Base-by-base conservation (phyloP, 2,797 vertebrate genomes). In the Siniperca obscura region DNA sequence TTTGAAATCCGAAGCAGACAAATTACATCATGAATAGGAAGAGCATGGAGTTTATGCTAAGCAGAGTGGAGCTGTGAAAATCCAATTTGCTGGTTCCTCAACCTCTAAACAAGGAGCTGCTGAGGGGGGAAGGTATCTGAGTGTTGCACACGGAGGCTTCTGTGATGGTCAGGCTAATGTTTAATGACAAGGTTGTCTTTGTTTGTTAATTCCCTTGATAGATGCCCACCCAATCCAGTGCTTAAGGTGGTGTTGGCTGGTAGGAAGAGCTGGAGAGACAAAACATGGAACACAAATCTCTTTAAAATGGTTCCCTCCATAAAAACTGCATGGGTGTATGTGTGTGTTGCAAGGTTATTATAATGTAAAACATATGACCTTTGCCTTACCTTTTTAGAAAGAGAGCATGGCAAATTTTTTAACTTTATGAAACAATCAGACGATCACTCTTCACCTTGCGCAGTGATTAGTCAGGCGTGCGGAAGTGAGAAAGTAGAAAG, bases 1-100 rank as follows among this genome's bases (percentile, higher is more conserved):
- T 55, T 71, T 82, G 70, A 84, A 70, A 53, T 55, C 55, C 60
- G 2, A 12, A 59, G 64, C 80, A 81, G 70, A 69, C 74, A 70
- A 70, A 84, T 82, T 56, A 83, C 82, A 79, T 76, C 65, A 65
- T 67, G 71, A 83, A 81, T 78, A 75, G 77, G 61, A 79, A 57
- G 46, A 64, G 42, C 36, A 5, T 40, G 38, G 61, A 34, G 59
- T 78, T 84, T 79, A 84, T 76, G 83, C 59, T 71, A 78, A 84
- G 82, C 70, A 78, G 56, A 46, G 66, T 0, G 34, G 59, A 64
- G 69, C 65, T 77, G 74, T 68, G 75, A 55, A 76, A 84, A 87
- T 84, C 79, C 76, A 78, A 84, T 86, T 86, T 73, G 73, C 80
- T 78, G 74, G 66, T 72, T 79, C 27, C 50, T 57, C 52, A 67